These are phyloP conservation scores for Bothrops jararaca DNA, from an alignment of 2,113 vertebrate species.

Conservation along the genomic window DNA sequence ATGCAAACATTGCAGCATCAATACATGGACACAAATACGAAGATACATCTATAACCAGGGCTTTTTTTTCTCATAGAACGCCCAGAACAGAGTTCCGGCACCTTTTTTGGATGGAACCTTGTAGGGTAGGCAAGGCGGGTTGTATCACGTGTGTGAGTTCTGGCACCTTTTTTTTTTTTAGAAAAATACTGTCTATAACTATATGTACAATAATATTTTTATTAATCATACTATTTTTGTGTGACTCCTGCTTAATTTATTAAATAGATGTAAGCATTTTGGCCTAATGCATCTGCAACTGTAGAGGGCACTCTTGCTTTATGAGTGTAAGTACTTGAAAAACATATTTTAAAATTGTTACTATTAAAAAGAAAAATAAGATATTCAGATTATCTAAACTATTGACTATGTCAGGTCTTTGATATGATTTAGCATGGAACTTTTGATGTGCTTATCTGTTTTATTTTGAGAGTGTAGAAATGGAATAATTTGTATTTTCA, in stretches of 20 bases:
- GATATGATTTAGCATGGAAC: neutral
- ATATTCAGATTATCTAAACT: neutral
- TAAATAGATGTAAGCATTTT: neutral
- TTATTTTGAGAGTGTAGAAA: neutral
- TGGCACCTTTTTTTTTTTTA: too few species aligned
- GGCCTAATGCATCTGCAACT: neutral
- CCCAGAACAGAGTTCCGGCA: too few species aligned
- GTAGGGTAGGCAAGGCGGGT: too few species aligned
- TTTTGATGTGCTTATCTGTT: neutral
- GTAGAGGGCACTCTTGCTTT: conserved; percentile 61
- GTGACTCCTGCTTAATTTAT: neutral
- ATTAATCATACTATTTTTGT: neutral
- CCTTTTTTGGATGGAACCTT: too few species aligned
- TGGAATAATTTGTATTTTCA: neutral
- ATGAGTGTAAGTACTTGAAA: conserved; percentile 16
- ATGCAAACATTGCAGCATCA: neutral
- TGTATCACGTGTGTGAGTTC: too few species aligned
- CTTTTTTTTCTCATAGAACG: too few species aligned
- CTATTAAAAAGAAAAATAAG: neutral
- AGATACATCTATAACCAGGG: neutral
- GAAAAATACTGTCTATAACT: neutral
- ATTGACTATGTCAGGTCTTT: neutral
- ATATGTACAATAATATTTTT: neutral
- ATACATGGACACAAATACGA: neutral
- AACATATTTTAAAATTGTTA: neutral